Evolutionary conservation across 2,113 vertebrate genomes (phyloP).

Genomic region (Cercocebus atys): DNA sequence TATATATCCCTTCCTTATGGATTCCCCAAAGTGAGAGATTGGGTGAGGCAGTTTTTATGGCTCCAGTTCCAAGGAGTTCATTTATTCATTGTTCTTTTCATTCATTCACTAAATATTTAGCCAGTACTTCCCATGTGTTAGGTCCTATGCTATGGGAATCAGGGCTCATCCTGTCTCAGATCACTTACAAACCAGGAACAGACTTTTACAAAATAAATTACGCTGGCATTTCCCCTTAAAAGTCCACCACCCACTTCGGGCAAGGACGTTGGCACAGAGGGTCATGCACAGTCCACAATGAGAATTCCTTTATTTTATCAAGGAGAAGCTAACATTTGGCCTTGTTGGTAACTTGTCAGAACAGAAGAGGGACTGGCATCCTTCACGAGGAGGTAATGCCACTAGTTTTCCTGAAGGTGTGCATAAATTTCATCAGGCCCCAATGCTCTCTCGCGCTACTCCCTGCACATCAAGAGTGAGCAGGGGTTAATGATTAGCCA

Average conservation of each 20-base stretch:
- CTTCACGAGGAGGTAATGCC: not conserved
- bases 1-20: not conserved
- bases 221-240: not conserved
- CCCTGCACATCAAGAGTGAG: not conserved
- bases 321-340: not conserved
- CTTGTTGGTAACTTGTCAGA: not conserved
- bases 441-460: not conserved
- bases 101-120: not conserved
- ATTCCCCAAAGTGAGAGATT: not conserved
- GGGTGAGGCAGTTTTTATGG: not conserved
- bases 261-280: not conserved
- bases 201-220: not conserved
- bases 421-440: not conserved
- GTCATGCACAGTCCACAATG: not conserved
- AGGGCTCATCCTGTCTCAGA: not conserved
- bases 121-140: not conserved
- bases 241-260: not conserved
- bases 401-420: not conserved
- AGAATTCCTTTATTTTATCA: slow-evolving; percentile 28
- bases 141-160: not conserved
- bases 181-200: not conserved
- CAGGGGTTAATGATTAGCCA: not conserved
- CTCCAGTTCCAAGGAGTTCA: not conserved
- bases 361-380: not conserved
- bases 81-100: not conserved